phyloP scores from a whole-genome alignment of 2,797 vertebrate species.

The Garrulus glandarius region DNA sequence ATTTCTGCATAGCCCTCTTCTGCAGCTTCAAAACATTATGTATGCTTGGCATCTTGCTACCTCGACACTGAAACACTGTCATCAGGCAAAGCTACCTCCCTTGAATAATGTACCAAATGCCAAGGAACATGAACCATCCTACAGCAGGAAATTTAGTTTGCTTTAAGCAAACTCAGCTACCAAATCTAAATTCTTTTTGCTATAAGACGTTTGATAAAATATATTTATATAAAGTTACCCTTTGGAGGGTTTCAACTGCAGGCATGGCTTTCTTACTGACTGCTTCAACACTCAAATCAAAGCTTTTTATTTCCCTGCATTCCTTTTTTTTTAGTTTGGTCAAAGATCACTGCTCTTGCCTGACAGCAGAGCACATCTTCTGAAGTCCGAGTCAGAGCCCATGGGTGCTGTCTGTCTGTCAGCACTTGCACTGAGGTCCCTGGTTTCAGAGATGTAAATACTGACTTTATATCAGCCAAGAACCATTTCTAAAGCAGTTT shows the following conservation, averaged over 20 bases:
- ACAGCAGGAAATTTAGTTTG: neutral
- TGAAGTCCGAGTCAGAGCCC: neutral
- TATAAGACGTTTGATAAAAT: neutral
- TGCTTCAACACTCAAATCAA: neutral
- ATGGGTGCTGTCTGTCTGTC: neutral
- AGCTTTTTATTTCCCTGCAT: neutral
- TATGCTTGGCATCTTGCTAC: neutral
- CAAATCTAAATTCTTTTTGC: neutral
- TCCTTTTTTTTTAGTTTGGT: neutral
- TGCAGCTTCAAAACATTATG: neutral
- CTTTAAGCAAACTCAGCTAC: neutral
- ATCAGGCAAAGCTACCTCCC: neutral
- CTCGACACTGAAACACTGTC: neutral
- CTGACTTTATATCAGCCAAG: neutral
- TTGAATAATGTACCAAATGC: neutral
- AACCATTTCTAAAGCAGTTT: neutral
- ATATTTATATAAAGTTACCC: neutral
- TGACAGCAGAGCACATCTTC: neutral
- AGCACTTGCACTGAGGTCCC: neutral
- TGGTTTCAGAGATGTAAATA: neutral
- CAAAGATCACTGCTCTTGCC: neutral
- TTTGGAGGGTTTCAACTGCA: neutral
- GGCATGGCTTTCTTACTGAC: neutral
- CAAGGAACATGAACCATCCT: neutral
- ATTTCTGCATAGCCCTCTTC: neutral